phyloP scores from a whole-genome alignment of 2,888 invertebrate species.

The Colletes collaris region DNA sequence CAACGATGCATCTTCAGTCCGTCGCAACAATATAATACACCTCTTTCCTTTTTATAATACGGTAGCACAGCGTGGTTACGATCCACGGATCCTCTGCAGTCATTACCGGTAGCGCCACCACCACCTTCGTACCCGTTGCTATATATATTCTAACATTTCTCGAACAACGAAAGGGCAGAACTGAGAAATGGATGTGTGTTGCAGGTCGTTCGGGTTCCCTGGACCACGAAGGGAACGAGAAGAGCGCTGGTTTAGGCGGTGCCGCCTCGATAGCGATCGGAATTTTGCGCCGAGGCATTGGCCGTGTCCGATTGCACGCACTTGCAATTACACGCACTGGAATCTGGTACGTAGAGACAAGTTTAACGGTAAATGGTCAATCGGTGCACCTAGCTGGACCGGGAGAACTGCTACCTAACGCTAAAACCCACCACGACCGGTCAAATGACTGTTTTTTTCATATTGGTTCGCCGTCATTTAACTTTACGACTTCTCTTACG shows the following conservation, averaged over 20 bases:
- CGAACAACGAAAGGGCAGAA: neutral
- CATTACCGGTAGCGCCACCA: too few relatives aligned
- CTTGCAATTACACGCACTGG: conserved; percentile 38
- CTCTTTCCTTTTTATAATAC: too few relatives aligned
- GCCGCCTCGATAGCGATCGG: conserved; percentile 40
- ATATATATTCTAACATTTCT: neutral
- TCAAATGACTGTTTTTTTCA: too few relatives aligned
- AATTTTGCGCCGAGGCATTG: conserved; percentile 38
- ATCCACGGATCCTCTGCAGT: too few relatives aligned
- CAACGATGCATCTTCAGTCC: too few relatives aligned
- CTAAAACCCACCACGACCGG: too few relatives aligned
- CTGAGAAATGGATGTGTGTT: conserved; percentile 21
- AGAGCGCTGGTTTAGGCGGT: conserved; percentile 23
- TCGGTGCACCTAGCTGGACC: conserved; percentile 32
- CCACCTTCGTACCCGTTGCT: too few relatives aligned
- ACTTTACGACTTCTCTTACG: too few relatives aligned
- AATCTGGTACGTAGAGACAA: conserved; percentile 35
- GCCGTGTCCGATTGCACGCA: conserved; percentile 26
- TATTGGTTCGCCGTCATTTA: too few relatives aligned
- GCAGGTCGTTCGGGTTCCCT: conserved; percentile 30
- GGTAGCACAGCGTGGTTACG: too few relatives aligned
- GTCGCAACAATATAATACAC: too few relatives aligned
- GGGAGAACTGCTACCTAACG: conserved; percentile 32
- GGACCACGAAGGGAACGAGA: conserved; percentile 15
- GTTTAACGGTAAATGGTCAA: conserved; percentile 41